Percentiles rank a stretch among this genome's conserved stretches.
Evolutionary conservation across 2,113 vertebrate genomes (phyloP).

Genomic region (Uria aalge): DNA sequence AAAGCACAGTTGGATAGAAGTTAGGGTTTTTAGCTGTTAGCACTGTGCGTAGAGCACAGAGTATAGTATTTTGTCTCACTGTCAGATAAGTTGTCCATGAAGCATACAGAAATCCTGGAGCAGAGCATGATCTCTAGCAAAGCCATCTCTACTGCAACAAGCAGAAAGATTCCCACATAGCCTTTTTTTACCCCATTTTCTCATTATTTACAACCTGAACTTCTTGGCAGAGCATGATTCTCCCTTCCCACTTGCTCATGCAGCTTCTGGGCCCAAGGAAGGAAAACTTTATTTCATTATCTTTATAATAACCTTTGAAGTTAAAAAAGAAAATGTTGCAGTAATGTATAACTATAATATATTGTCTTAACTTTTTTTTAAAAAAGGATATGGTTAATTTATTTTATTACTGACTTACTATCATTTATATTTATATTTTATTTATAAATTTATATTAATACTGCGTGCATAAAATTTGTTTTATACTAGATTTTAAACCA

Average conservation of each 20-base stretch:
- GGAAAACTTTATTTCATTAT: neutral
- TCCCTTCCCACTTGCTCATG: neutral
- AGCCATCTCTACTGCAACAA: neutral
- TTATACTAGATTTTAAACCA: neutral
- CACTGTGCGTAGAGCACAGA: neutral
- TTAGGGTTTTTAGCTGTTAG: neutral
- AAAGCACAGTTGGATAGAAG: neutral
- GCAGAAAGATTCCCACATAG: rapidly evolving
- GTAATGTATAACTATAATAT: neutral
- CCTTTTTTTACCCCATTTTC: neutral
- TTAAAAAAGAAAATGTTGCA: neutral
- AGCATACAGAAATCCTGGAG: neutral
- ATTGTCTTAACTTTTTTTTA: neutral
- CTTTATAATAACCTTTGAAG: neutral
- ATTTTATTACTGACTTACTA: neutral
- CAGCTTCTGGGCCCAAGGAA: neutral
- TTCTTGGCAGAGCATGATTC: neutral
- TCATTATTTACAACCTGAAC: neutral
- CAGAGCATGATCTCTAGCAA: neutral
- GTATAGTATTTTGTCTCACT: neutral
- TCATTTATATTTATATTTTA: neutral
- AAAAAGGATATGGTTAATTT: neutral
- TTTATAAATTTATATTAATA: neutral
- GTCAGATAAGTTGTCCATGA: neutral
- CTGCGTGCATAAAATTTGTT: neutral